These are phyloP conservation scores for Choloepus didactylus DNA, from an alignment of 2,797 vertebrate species.

Conservation along the genomic window DNA sequence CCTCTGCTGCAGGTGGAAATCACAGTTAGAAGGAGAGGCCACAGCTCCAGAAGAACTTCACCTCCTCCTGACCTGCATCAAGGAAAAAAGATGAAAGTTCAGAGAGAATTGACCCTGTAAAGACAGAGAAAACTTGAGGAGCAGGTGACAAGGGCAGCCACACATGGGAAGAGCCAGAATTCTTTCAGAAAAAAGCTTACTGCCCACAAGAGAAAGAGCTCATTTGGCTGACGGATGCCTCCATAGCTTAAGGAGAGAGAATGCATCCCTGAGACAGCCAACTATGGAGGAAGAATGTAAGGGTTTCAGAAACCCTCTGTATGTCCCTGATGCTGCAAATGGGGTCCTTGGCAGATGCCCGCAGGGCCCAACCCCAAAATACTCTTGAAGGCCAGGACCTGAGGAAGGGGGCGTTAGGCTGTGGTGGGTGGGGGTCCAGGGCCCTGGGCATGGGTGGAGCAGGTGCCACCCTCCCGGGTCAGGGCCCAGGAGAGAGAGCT, in stretches of 20 bases:
- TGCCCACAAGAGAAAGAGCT: background rate
- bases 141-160: no score
- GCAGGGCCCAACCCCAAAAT: background rate
- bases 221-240: background rate
- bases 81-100: no score
- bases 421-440: no score
- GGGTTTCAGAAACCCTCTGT: no score
- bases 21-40: no score
- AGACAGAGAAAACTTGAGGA: no score
- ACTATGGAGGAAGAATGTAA: background rate
- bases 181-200: background rate
- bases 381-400: background rate
- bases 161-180: no score
- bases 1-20: no score
- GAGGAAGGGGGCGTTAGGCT: background rate
- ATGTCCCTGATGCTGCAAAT: background rate
- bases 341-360: background rate
- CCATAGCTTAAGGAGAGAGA: background rate
- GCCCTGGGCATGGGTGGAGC: no score
- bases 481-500: background rate
- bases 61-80: no score
- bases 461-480: background rate
- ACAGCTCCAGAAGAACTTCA: no score
- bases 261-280: background rate
- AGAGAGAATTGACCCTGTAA: no score